These are phyloP conservation scores for Rhinopomastus cyanomelas DNA, from an alignment of 2,113 vertebrate genomes.

Conservation along the genomic window DNA sequence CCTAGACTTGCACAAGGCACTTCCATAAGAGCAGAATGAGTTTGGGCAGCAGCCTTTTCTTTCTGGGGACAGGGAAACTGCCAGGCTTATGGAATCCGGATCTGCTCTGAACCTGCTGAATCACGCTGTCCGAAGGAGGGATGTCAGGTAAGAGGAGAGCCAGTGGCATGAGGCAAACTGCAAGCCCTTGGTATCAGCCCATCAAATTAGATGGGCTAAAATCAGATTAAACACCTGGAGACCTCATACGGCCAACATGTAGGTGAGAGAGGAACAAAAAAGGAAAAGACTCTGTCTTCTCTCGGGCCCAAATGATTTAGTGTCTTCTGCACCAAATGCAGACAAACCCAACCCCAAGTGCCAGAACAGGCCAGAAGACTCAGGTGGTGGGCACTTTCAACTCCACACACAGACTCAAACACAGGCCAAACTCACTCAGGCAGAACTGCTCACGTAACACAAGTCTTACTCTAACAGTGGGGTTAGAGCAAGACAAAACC, in stretches of 20 bases:
- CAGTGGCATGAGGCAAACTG: background rate
- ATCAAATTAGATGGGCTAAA: background rate
- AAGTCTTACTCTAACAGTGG: background rate
- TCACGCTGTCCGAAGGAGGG: background rate
- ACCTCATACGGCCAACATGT: background rate
- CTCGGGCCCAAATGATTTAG: background rate
- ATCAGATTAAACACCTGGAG: background rate
- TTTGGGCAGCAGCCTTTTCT: background rate
- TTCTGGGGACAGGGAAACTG: background rate
- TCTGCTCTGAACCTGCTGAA: background rate
- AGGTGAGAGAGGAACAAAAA: background rate
- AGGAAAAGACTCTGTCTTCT: background rate
- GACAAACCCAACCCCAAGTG: background rate
- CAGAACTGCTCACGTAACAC: background rate
- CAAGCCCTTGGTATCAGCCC: background rate
- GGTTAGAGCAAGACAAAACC: background rate
- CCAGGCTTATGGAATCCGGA: background rate
- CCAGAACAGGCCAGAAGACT: background rate
- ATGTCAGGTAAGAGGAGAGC: background rate
- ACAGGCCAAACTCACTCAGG: background rate
- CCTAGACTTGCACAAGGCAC: background rate
- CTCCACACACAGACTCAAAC: background rate
- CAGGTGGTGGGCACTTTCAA: background rate
- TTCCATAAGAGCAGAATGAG: background rate
- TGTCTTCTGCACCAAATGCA: background rate